Percentiles rank a stretch among this genome's conserved stretches.
Evolutionary conservation across 2,797 vertebrate genomes (phyloP).

Genomic region (Macrochelys suwanniensis): DNA sequence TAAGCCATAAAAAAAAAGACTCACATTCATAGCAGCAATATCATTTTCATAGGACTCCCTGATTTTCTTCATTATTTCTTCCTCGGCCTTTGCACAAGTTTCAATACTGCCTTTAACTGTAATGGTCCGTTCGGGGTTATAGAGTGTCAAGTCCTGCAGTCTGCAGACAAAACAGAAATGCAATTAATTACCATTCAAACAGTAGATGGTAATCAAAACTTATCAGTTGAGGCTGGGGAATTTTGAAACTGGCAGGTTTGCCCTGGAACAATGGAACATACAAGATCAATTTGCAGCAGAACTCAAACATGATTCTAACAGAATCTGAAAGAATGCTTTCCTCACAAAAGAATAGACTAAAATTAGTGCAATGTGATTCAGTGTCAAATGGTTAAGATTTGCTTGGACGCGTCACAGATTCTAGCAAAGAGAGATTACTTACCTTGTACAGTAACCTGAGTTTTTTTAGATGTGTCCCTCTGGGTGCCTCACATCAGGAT

Average conservation of each 20-base stretch:
- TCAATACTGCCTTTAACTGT: slow-evolving; percentile 94
- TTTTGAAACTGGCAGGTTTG: rapidly evolving
- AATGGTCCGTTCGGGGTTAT: slow-evolving; percentile 97
- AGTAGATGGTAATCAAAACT: slow-evolving; percentile 7
- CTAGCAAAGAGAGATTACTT: neutral
- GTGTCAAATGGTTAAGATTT: rapidly evolving
- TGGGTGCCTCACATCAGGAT: neutral
- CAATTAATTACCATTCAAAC: slow-evolving; percentile 11
- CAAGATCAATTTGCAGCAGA: neutral
- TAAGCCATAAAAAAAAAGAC: slow-evolving; percentile 53
- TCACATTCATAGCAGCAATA: slow-evolving; percentile 98
- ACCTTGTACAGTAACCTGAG: neutral
- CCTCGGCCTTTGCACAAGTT: slow-evolving; percentile 91
- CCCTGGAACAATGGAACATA: neutral
- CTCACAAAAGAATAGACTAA: neutral
- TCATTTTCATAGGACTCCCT: slow-evolving; percentile 98
- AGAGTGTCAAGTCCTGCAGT: slow-evolving; percentile 96
- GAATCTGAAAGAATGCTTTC: neutral
- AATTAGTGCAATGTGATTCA: rapidly evolving
- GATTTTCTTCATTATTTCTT: slow-evolving; percentile 99
- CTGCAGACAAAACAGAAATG: slow-evolving; percentile 77
- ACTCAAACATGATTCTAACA: neutral
- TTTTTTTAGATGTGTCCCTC: neutral
- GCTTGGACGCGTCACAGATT: neutral
- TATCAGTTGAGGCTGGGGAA: neutral